phyloP scores from a whole-genome alignment of 2,888 invertebrate species.

The Xestia xanthographa region DNA sequence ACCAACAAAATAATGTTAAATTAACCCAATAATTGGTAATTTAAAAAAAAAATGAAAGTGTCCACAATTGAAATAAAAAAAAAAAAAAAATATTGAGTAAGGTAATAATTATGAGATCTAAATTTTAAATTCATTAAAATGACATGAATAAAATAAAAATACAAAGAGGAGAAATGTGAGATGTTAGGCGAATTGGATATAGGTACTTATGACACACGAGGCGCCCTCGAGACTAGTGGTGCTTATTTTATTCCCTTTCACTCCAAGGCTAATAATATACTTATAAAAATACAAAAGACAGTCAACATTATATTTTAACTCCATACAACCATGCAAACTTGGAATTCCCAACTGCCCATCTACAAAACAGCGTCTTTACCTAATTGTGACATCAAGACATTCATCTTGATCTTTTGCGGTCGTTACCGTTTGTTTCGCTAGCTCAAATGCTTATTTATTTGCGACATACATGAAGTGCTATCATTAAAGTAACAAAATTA shows the following conservation, averaged over 20 bases:
- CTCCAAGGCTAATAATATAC: neutral
- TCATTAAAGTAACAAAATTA: neutral
- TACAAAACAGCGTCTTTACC: slow-evolving; percentile 2
- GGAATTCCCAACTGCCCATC: slow-evolving; percentile 7
- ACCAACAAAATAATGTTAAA: too few species aligned
- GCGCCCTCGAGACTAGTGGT: neutral
- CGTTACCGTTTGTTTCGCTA: too few species aligned
- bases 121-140: too few species aligned
- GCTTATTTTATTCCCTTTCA: neutral
- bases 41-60: neutral
- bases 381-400: slow-evolving; percentile 3
- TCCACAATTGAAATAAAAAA: neutral
- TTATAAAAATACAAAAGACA: neutral
- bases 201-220: neutral
- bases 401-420: slow-evolving; percentile 25
- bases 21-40: too few species aligned
- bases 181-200: too few species aligned
- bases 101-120: neutral
- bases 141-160: too few species aligned
- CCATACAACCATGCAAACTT: neutral
- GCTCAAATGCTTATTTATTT: neutral
- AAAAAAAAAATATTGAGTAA: neutral
- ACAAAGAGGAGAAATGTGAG: too few species aligned
- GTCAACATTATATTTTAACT: neutral
- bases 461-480: neutral